These are phyloP conservation scores for Arion vulgaris DNA, from an alignment of 1,140 invertebrate species.

Conservation along the genomic window DNA sequence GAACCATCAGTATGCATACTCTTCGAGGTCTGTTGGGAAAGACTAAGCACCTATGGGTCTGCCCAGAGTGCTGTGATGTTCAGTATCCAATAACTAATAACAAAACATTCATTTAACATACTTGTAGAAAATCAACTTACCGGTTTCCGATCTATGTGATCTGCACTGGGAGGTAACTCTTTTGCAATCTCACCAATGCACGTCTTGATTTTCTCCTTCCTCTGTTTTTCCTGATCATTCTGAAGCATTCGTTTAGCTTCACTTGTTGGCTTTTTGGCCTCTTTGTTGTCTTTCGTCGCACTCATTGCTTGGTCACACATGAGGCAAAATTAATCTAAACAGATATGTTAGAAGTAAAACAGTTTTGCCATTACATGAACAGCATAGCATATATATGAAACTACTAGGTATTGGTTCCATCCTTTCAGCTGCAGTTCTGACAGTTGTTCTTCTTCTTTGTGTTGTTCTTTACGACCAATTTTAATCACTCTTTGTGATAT, in stretches of 20 bases:
- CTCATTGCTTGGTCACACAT: conserved; percentile 15
- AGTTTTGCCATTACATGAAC: no score
- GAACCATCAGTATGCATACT: no score
- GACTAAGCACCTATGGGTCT: no score
- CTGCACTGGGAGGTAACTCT: conserved; percentile 33
- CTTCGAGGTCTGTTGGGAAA: no score
- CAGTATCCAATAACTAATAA: not conserved
- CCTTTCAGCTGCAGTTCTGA: no score
- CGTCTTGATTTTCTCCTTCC: conserved; percentile 40
- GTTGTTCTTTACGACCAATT: no score
- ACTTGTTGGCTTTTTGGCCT: conserved; percentile 26
- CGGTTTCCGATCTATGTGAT: conserved; percentile 36
- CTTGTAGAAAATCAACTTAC: conserved; percentile 17
- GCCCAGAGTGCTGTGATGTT: no score
- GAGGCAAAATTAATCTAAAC: not conserved
- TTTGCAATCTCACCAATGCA: conserved; percentile 42
- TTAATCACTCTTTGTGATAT: no score
- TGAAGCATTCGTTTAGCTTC: conserved; percentile 30
- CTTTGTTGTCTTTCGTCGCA: conserved; percentile 15
- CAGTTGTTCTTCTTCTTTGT: no score
- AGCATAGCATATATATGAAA: no score
- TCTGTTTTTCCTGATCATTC: conserved; percentile 40
- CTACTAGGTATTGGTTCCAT: no score
- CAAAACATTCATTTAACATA: not conserved
- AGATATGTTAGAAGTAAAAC: no score